Conservation (phyloP, 2,888 invertebrate species). For the Chaetoderma sp. region DNA sequence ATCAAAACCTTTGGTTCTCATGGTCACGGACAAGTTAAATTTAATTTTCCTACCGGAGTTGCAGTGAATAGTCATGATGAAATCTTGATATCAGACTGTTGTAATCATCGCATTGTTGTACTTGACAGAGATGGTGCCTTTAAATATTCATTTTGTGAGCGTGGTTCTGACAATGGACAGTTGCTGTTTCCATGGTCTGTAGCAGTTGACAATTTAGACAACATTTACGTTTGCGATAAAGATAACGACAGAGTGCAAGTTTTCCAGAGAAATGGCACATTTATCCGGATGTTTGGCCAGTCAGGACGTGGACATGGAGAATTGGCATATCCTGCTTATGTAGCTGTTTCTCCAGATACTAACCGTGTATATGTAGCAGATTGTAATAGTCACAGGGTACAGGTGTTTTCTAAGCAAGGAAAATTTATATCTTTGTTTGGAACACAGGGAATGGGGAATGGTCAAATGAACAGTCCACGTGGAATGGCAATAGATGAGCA, state of each 20-base stretch:
- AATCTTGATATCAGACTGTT: conserved; percentile 96
- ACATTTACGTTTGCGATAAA: conserved; percentile 99
- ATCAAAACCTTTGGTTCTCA: conserved; percentile 93
- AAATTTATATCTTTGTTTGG: conserved; percentile 92
- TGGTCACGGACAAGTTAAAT: conserved; percentile 95
- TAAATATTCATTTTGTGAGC: conserved; percentile 91
- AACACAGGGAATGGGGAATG: conserved; percentile 91
- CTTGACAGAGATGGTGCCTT: conserved; percentile 94
- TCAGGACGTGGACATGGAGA: conserved; percentile 93
- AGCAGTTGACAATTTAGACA: conserved; percentile 95
- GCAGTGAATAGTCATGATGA: conserved; percentile 97
- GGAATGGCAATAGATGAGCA: conserved; percentile 98
- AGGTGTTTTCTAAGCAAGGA: conserved; percentile 77
- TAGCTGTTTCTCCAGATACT: conserved; percentile 94
- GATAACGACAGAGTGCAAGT: conserved; percentile 97
- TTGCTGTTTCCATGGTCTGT: conserved; percentile 99
- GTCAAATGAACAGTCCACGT: conserved; percentile 98
- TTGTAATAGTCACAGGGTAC: conserved; percentile 96
- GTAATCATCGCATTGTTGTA: conserved; percentile 89
- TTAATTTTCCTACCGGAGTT: conserved; percentile 97
- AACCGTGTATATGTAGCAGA: conserved; percentile 95
- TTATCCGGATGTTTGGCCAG: conserved; percentile 95
- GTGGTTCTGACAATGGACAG: conserved; percentile 93
- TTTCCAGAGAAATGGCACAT: conserved; percentile 88
- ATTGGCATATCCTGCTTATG: conserved; percentile 97